phyloP scores from a whole-genome alignment of 2,113 vertebrate species.

The Empidonax traillii region DNA sequence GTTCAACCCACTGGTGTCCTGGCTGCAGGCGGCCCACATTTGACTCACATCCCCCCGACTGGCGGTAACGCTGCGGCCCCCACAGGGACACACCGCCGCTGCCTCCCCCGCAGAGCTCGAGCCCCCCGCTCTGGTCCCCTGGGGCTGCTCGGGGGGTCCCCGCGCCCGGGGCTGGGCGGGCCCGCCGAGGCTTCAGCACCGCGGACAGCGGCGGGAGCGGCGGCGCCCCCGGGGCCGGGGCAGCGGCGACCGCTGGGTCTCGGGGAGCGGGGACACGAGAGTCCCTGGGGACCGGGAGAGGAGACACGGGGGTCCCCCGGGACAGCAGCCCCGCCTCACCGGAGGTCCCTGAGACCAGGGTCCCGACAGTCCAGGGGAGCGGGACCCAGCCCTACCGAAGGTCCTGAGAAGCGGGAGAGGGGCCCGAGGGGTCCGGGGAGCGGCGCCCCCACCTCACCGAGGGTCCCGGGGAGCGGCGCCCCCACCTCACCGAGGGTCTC shows the following conservation, averaged over 20 bases:
- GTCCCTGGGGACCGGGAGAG: background rate
- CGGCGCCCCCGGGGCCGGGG: background rate
- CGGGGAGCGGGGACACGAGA: background rate
- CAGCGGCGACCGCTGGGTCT: background rate
- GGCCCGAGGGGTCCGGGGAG: background rate
- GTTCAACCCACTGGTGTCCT: background rate
- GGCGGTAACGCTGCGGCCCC: background rate
- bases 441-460: background rate
- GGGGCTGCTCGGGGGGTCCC: background rate
- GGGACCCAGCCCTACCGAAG: background rate
- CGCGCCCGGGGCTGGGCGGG: background rate
- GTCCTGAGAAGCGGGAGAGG: background rate
- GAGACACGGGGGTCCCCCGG: background rate
- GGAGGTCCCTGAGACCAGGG: background rate
- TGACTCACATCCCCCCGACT: accelerated
- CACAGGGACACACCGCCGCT: background rate
- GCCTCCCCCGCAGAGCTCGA: background rate
- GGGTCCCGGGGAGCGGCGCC: background rate
- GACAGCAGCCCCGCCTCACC: background rate
- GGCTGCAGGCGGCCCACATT: background rate
- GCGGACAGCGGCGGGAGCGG: background rate
- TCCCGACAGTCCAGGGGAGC: background rate
- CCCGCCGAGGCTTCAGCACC: background rate
- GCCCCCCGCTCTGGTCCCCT: background rate
- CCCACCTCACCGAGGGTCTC: too few relatives aligned